Conservation (phyloP, 2,888 invertebrate species). For the Drosophila vallismaia region DNA sequence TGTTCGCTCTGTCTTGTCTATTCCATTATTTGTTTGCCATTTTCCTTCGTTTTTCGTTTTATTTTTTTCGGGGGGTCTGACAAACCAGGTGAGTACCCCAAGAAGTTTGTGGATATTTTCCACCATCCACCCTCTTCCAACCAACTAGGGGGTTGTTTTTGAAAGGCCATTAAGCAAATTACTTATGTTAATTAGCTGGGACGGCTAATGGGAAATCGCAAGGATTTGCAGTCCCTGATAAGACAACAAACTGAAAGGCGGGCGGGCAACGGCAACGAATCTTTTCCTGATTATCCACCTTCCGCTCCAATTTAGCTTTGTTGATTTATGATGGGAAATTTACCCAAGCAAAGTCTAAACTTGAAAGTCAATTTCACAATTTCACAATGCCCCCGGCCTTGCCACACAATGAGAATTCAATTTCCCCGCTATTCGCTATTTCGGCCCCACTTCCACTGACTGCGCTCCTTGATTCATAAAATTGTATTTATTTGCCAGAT, state of each 20-base stretch:
- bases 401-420: conserved; percentile 34
- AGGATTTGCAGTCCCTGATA: conserved; percentile 45
- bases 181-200: conserved; percentile 77
- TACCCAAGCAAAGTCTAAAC: conserved; percentile 23
- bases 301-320: conserved; percentile 29
- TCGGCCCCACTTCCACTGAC: neutral
- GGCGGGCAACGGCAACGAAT: neutral
- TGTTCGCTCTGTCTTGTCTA: conserved; percentile 40
- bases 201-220: conserved; percentile 68
- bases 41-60: neutral
- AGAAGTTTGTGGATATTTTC: conserved; percentile 44
- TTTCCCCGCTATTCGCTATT: conserved; percentile 7
- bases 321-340: conserved; percentile 42
- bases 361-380: conserved; percentile 35
- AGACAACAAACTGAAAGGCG: conserved; percentile 36
- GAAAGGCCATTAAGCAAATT: conserved; percentile 63
- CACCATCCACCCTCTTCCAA: too few relatives aligned
- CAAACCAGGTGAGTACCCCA: conserved; percentile 21
- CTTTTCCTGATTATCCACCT: conserved; percentile 40
- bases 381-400: conserved; percentile 8
- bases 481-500: conserved; percentile 46
- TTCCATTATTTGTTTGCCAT: conserved; percentile 12
- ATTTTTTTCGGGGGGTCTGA: conserved; percentile 1
- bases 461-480: conserved; percentile 25
- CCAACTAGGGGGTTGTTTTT: conserved; percentile 24